Evolutionary conservation across 2,888 invertebrate species (phyloP), one percentile per base, ranked within the genome.

Genomic region (Caenorhabditis drosophilae): DNA sequence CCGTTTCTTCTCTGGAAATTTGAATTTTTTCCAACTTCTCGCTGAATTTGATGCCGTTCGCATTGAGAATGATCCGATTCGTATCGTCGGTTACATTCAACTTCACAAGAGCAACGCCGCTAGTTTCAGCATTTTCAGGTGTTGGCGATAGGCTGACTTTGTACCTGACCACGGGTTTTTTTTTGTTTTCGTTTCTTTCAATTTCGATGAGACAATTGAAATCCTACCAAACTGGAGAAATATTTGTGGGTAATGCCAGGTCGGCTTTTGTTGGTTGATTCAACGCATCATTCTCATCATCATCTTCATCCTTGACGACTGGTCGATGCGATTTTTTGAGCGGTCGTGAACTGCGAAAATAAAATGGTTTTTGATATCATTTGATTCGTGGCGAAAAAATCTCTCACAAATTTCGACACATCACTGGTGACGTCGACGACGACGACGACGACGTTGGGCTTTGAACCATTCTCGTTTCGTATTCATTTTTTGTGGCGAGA

Each of bases 191-290:
- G 40, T 40, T 18, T 20, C 40, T 18, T 45, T 22, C 3, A 22
- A 16, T 23, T 20, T 23, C 20, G 40, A 40, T 40, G 20, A 2
- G 40, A 40, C 9, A 40, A 36, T n/a, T n/a, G n/a, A n/a, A n/a
- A n/a, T n/a, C 41, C 12, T 71, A 79, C 75, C 76, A 79, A 20
- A 78, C 38, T 1, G 79, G 79, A 20, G 55, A 47, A 9, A 79
- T 51, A 26, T 53, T 42, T 20, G 66, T 67, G 6, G 77, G 71
- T 22, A 79, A 57, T 15, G 76, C 60, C 42, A 79, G 52, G 36
- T 79, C 72, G 22, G 69, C 72, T 35, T 73, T 68, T 6, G 72
- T 73, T 31, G 78, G 78, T n/a, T 62, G 70, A 26, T 60, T 53
- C 26, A 58, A 18, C 4, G 44, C 44, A 15, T 53, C 57, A 35